A percentile compares a stretch with the other conserved stretches of the same genome.
These are phyloP conservation scores for Eciton burchellii DNA, from an alignment of 1,140 invertebrate species.

Conservation along the genomic window DNA sequence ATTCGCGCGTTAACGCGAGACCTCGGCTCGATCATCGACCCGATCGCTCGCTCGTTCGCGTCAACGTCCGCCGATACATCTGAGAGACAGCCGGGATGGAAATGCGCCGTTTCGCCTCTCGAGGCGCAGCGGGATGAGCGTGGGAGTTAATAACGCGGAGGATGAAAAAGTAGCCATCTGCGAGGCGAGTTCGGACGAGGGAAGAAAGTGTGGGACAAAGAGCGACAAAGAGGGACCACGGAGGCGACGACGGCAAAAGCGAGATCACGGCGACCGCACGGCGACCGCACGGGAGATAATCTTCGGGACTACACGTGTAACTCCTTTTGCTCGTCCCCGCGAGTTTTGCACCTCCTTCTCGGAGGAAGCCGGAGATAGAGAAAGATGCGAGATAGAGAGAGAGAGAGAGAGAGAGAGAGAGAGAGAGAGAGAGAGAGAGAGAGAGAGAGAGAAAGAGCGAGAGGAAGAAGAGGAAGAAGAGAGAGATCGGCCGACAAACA, in stretches of 20 bases:
- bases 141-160: conserved; percentile 63
- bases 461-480: no score
- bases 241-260: conserved; percentile 1
- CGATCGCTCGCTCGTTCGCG: not conserved
- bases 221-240: conserved; percentile 6
- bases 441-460: not conserved
- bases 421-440: not conserved
- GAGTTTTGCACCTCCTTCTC: conserved; percentile 38
- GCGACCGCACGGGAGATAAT: conserved; percentile 57
- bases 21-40: not conserved
- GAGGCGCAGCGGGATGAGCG: conserved; percentile 39
- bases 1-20: conserved; percentile 1
- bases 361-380: not conserved
- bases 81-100: conserved; percentile 14
- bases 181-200: conserved; percentile 18
- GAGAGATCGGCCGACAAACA: no score
- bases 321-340: conserved; percentile 44
- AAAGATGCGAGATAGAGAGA: no score
- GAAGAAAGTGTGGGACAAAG: conserved; percentile 17
- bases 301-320: conserved; percentile 38
- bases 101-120: conserved; percentile 2
- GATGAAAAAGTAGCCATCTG: conserved; percentile 62
- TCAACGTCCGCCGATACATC: not conserved
- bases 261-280: conserved; percentile 37
- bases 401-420: not conserved